A percentile compares a stretch with the other conserved stretches of the same genome.
These are phyloP conservation scores for Proisotoma minuta DNA, from an alignment of 2,888 invertebrate genomes.

Conservation along the genomic window DNA sequence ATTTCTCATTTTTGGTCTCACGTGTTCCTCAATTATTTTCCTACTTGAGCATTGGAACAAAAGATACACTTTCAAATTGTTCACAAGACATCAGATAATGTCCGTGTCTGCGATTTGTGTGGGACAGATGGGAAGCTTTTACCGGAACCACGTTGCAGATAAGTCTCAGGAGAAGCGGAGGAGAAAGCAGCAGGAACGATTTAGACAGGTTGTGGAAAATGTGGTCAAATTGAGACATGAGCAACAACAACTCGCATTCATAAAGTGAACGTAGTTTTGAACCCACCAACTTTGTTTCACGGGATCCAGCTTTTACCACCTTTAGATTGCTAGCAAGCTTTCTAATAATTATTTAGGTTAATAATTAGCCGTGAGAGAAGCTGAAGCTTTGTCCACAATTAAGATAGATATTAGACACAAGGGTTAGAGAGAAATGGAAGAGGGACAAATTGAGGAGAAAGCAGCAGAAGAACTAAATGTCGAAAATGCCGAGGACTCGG, in stretches of 20 bases:
- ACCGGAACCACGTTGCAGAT: slow-evolving; percentile 21
- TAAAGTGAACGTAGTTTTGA: too few species aligned
- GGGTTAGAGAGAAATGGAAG: neutral
- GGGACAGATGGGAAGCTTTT: neutral
- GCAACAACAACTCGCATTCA: too few species aligned
- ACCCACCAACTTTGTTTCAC: too few species aligned
- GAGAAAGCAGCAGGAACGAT: neutral
- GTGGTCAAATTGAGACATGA: slow-evolving; percentile 1
- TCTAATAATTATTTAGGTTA: neutral
- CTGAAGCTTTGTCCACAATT: neutral
- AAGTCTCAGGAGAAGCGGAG: neutral
- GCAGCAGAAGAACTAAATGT: neutral
- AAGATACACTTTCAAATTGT: slow-evolving; percentile 35
- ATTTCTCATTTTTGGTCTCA: slow-evolving; percentile 37
- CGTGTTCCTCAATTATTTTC: slow-evolving; percentile 23
- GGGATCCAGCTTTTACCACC: too few species aligned
- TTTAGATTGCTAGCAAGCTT: too few species aligned
- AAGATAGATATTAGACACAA: neutral
- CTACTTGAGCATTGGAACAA: slow-evolving; percentile 30
- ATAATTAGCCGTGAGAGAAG: neutral
- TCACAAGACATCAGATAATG: slow-evolving; percentile 23
- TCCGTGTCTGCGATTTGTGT: slow-evolving; percentile 3
- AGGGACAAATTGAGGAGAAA: neutral
- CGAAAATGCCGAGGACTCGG: neutral
- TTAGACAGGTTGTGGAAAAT: neutral